Conservation (phyloP, 2,888 invertebrate species). For the Ecdyonurus torrentis region DNA sequence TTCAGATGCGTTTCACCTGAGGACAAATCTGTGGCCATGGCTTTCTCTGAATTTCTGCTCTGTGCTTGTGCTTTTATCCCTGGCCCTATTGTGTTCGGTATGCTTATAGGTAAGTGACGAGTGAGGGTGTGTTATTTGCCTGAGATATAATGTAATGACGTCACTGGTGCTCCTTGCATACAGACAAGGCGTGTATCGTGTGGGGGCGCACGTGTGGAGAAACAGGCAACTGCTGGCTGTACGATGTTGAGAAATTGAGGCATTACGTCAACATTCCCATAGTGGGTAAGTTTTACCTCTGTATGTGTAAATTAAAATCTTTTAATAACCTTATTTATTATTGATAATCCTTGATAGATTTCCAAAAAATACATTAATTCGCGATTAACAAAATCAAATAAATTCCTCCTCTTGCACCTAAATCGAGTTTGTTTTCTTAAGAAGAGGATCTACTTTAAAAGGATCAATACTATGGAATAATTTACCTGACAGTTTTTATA, state of each 20-base stretch:
- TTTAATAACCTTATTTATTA: too few relatives aligned
- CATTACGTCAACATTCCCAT: slow-evolving; percentile 18
- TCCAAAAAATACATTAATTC: too few relatives aligned
- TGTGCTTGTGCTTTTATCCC: slow-evolving; percentile 25
- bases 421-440: too few relatives aligned
- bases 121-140: not conserved
- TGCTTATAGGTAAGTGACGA: slow-evolving; percentile 22
- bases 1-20: slow-evolving; percentile 21
- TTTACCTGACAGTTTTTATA: too few relatives aligned
- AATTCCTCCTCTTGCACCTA: too few relatives aligned
- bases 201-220: slow-evolving; percentile 24
- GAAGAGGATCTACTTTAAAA: too few relatives aligned
- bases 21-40: slow-evolving; percentile 23
- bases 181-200: slow-evolving; percentile 23
- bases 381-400: too few relatives aligned
- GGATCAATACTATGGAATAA: too few relatives aligned
- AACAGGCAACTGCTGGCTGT: slow-evolving; percentile 25
- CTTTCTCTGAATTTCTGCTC: slow-evolving; percentile 19
- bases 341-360: too few relatives aligned
- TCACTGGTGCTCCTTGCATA: slow-evolving; percentile 3
- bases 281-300: slow-evolving; percentile 15
- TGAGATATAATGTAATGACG: not conserved
- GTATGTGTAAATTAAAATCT: not conserved
- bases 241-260: slow-evolving; percentile 21
- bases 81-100: slow-evolving; percentile 28